phyloP scores from a whole-genome alignment of 2,113 vertebrate species.

The Coryphaenoides rupestris region DNA sequence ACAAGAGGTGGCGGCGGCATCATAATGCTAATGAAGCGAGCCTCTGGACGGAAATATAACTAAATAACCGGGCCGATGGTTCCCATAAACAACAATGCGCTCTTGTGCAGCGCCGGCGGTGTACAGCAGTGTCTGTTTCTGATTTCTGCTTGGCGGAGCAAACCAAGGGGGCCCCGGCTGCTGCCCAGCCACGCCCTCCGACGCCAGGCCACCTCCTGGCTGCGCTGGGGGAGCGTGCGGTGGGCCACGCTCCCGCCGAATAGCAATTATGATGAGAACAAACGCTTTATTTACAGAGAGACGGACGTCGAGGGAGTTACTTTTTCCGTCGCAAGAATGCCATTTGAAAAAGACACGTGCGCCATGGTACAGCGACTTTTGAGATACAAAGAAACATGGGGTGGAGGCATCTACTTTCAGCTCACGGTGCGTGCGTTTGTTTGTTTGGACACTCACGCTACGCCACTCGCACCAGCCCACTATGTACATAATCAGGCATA shows the following conservation, averaged over 20 bases:
- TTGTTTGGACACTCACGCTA: conserved; percentile 44
- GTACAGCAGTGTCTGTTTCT: conserved; percentile 11
- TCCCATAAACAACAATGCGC: not conserved
- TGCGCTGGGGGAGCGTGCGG: conserved; percentile 36
- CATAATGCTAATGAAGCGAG: conserved; percentile 4
- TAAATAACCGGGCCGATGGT: not conserved
- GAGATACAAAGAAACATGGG: conserved; percentile 24
- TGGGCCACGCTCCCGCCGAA: conserved; percentile 46
- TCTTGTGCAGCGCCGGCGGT: conserved; percentile 6
- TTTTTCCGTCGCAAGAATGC: conserved; percentile 35
- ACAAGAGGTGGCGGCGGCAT: conserved; percentile 6
- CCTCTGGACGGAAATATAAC: conserved; percentile 1
- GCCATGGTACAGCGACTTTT: conserved; percentile 39
- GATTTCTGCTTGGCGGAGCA: conserved; percentile 35
- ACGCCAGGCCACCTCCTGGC: conserved; percentile 37
- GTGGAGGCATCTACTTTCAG: conserved; percentile 59
- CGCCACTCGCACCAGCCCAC: conserved; percentile 37
- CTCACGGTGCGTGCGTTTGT: conserved; percentile 38
- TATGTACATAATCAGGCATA: conserved; percentile 24
- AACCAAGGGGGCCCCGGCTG: too few relatives aligned
- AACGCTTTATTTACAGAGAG: conserved; percentile 54
- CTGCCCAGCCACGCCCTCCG: conserved; percentile 12
- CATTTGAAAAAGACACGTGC: conserved; percentile 38
- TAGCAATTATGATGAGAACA: conserved; percentile 58
- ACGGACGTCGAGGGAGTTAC: conserved; percentile 18